phyloP scores from a whole-genome alignment of 2,113 vertebrate genomes.

The Burhinus bistriatus region DNA sequence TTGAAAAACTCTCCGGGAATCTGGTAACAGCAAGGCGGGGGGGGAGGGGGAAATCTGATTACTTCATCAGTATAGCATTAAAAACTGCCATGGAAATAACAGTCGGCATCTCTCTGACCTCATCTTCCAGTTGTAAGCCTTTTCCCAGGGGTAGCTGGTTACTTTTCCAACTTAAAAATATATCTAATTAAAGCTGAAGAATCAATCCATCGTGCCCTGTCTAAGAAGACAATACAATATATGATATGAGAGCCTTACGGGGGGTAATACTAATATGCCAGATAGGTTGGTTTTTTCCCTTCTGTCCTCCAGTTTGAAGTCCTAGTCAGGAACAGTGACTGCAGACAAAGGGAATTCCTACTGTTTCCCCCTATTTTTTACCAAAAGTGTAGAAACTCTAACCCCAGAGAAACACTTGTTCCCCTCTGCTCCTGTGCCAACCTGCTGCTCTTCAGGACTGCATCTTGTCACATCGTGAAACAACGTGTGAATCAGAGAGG shows the following conservation, averaged over 20 bases:
- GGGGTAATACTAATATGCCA: not conserved
- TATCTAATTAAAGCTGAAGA: not conserved
- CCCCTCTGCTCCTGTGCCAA: not conserved
- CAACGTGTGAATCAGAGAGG: not conserved
- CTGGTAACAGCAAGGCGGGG: not conserved
- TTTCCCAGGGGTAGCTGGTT: not conserved
- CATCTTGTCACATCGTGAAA: not conserved
- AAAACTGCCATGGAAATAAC: not conserved
- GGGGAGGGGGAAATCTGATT: not conserved
- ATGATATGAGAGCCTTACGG: not conserved
- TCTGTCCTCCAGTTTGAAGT: not conserved
- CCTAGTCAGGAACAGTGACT: not conserved
- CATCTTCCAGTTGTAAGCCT: not conserved
- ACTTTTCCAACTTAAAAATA: not conserved
- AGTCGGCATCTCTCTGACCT: not conserved
- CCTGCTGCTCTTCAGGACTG: not conserved
- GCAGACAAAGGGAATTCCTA: not conserved
- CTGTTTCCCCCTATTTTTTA: not conserved
- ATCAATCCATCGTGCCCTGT: not conserved
- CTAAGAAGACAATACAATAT: not conserved
- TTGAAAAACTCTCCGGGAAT: not conserved
- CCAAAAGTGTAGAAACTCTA: not conserved
- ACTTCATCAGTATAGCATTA: not conserved
- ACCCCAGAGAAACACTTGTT: accelerated
- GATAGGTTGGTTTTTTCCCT: not conserved